phyloP scores from a whole-genome alignment of 2,113 vertebrate genomes.

The Dissostichus mawsoni region DNA sequence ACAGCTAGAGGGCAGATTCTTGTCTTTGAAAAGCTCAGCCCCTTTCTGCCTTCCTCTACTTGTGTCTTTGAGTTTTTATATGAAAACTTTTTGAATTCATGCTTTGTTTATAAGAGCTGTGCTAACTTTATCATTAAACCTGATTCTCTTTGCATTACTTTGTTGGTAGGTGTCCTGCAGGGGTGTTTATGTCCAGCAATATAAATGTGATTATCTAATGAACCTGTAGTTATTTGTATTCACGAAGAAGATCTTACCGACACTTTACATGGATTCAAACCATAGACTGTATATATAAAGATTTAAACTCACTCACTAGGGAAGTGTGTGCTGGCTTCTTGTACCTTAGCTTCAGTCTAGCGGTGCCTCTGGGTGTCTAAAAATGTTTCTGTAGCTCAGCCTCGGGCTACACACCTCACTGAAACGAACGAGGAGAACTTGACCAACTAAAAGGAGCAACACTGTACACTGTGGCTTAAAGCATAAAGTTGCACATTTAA shows the following conservation, averaged over 20 bases:
- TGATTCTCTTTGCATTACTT: neutral
- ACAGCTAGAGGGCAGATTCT: neutral
- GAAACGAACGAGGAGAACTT: slow-evolving; percentile 40
- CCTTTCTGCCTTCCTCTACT: neutral
- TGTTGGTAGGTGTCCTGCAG: neutral
- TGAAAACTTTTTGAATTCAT: neutral
- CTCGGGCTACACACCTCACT: slow-evolving; percentile 38
- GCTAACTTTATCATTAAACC: neutral
- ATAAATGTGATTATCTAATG: neutral
- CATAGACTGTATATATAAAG: too few species aligned
- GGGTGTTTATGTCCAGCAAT: neutral
- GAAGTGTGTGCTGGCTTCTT: slow-evolving; percentile 2
- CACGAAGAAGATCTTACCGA: neutral
- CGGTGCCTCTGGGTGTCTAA: slow-evolving; percentile 28
- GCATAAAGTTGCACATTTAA: neutral
- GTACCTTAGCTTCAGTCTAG: neutral
- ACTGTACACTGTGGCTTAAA: slow-evolving; percentile 5
- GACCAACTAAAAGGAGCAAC: slow-evolving; percentile 15
- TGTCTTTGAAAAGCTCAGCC: neutral
- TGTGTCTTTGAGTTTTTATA: neutral
- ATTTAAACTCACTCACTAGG: slow-evolving; percentile 3
- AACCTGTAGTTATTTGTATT: slow-evolving; percentile 28
- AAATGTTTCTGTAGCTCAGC: slow-evolving; percentile 42
- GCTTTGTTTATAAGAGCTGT: neutral
- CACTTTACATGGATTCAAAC: slow-evolving; percentile 1